Conservation (phyloP, 2,797 vertebrate species). For the Acomys russatus region DNA sequence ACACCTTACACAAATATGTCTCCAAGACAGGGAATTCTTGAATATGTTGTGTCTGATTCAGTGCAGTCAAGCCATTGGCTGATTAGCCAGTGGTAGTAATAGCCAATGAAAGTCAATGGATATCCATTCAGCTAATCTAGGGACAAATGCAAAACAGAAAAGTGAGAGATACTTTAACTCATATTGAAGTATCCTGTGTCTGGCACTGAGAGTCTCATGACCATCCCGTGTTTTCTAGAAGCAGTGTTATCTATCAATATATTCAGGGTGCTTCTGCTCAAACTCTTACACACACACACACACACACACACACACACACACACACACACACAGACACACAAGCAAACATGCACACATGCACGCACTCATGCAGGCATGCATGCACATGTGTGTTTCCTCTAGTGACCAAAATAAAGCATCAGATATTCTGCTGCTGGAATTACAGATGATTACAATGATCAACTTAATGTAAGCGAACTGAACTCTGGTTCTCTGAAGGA, state of each 20-base stretch:
- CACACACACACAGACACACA: neutral
- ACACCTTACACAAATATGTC: slow-evolving; percentile 71
- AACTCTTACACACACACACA: neutral
- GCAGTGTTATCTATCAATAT: neutral
- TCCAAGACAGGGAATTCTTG: slow-evolving; percentile 73
- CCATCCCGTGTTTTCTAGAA: neutral
- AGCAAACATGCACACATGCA: neutral
- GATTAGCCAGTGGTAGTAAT: slow-evolving; percentile 59
- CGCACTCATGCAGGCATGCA: neutral
- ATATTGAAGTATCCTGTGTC: neutral
- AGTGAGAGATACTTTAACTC: neutral
- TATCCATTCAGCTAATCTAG: slow-evolving; percentile 60
- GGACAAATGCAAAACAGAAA: slow-evolving; percentile 17
- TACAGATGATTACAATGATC: neutral
- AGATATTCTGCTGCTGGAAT: neutral
- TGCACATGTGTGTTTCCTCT: neutral
- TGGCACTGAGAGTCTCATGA: neutral
- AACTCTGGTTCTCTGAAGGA: neutral
- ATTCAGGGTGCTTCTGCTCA: neutral
- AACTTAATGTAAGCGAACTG: neutral
- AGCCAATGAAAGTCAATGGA: neutral
- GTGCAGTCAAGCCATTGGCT: slow-evolving; percentile 6
- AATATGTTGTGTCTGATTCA: neutral
- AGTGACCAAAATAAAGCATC: neutral
- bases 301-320: neutral